phyloP scores from a whole-genome alignment of 2,888 invertebrate species.

The Drosophila mayaguana region DNA sequence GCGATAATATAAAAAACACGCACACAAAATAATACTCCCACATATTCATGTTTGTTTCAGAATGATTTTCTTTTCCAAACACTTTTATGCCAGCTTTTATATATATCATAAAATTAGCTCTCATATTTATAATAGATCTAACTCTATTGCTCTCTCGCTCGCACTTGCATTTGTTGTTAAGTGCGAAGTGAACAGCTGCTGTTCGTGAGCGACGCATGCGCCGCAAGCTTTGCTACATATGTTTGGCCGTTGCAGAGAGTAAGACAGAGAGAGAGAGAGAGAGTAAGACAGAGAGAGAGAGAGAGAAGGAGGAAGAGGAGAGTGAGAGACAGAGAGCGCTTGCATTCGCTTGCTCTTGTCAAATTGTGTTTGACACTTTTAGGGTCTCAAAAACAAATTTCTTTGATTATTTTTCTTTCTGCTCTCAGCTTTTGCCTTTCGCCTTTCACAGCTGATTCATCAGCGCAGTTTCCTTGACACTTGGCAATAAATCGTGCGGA shows the following conservation, averaged over 20 bases:
- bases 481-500: slow-evolving; percentile 46
- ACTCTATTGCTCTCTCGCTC: slow-evolving; percentile 51
- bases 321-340: not conserved
- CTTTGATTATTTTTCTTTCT: slow-evolving; percentile 11
- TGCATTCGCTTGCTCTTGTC: slow-evolving; percentile 27
- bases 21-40: slow-evolving; percentile 11
- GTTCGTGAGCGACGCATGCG: slow-evolving; percentile 56
- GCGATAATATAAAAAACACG: not conserved
- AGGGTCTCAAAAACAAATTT: slow-evolving; percentile 32
- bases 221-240: slow-evolving; percentile 23
- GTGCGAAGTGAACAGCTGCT: slow-evolving; percentile 51
- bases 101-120: slow-evolving; percentile 21
- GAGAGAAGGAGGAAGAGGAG: too few species aligned
- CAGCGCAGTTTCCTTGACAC: slow-evolving; percentile 23
- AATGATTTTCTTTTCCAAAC: slow-evolving; percentile 11
- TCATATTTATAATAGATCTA: not conserved
- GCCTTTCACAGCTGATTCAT: slow-evolving; percentile 60
- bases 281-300: not conserved
- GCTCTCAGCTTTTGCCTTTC: slow-evolving; percentile 24
- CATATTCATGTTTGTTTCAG: slow-evolving; percentile 13
- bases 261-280: slow-evolving; percentile 10
- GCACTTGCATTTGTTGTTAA: slow-evolving; percentile 65
- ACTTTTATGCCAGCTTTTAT: slow-evolving; percentile 23
- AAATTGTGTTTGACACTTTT: slow-evolving; percentile 47
- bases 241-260: slow-evolving; percentile 48